These are phyloP conservation scores for Scytalopus superciliaris DNA, from an alignment of 2,113 vertebrate genomes.

Conservation along the genomic window DNA sequence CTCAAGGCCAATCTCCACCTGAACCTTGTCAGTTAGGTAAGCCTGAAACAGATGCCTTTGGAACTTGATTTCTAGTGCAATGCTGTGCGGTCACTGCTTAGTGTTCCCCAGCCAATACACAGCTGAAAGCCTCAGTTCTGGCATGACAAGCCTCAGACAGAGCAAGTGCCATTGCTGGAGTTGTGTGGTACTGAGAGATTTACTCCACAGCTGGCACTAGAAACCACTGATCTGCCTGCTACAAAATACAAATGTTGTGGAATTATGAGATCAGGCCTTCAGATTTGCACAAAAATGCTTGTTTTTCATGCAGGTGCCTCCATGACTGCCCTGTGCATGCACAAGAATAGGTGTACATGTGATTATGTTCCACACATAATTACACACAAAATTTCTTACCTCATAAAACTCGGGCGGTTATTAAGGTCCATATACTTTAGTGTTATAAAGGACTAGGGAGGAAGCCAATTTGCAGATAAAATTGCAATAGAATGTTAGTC, in stretches of 20 bases:
- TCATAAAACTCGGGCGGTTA: neutral
- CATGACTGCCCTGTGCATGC: neutral
- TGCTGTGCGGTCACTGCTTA: conserved; percentile 38
- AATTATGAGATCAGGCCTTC: neutral
- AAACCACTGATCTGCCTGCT: neutral
- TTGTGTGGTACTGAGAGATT: neutral
- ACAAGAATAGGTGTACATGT: neutral
- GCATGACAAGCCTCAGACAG: neutral
- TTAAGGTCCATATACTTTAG: neutral
- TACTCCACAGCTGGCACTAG: neutral
- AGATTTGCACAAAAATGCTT: neutral
- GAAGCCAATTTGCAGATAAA: neutral
- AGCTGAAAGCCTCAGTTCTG: neutral
- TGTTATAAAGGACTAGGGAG: neutral
- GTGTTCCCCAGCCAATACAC: conserved; percentile 26
- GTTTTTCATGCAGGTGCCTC: neutral
- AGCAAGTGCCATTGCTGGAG: neutral
- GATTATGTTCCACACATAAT: neutral
- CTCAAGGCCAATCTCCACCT: conserved; percentile 68
- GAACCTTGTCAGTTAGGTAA: conserved; percentile 71
- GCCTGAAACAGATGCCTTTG: conserved; percentile 64
- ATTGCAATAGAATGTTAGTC: neutral
- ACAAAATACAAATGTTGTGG: neutral
- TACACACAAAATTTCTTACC: neutral
- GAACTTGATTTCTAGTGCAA: conserved; percentile 48